Percentiles rank a stretch among this genome's conserved stretches.
Evolutionary conservation across 2,888 invertebrate species (phyloP).

Genomic region (Metellina segmentata): DNA sequence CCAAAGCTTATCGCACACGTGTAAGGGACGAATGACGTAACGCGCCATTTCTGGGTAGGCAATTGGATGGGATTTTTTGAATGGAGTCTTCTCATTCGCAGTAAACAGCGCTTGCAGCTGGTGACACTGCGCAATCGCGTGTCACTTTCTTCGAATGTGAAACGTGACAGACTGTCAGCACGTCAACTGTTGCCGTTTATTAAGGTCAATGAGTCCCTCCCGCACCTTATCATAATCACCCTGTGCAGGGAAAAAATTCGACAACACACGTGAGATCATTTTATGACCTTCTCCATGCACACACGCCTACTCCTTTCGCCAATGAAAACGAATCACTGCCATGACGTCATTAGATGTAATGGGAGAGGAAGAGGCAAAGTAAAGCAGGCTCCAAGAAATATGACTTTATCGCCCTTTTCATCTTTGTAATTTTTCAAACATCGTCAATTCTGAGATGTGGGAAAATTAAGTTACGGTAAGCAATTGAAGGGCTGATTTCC

Average conservation of each 20-base stretch:
- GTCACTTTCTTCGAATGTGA: conserved; percentile 29
- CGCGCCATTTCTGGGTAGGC: neutral
- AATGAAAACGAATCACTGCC: conserved; percentile 18
- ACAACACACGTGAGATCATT: conserved; percentile 8
- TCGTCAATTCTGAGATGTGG: too few species aligned
- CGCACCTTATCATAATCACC: neutral
- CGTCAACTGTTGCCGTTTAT: conserved; percentile 31
- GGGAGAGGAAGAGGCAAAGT: neutral
- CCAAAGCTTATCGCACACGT: neutral
- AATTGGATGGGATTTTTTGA: neutral
- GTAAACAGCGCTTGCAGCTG: conserved; percentile 30
- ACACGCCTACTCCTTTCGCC: conserved; percentile 40
- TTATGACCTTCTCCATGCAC: neutral
- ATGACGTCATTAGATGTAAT: conserved; percentile 26
- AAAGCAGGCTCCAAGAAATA: too few species aligned
- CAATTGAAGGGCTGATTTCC: too few species aligned
- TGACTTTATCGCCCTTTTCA: too few species aligned
- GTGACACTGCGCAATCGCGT: conserved; percentile 6
- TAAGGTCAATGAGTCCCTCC: conserved; percentile 32
- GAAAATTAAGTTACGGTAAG: too few species aligned
- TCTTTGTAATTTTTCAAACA: too few species aligned
- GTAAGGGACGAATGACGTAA: neutral
- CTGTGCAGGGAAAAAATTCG: conserved; percentile 1
- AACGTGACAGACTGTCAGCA: conserved; percentile 30
- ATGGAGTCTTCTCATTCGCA: neutral